These are phyloP conservation scores for Callocephalon fimbriatum DNA, from an alignment of 2,113 vertebrate species.

Conservation along the genomic window DNA sequence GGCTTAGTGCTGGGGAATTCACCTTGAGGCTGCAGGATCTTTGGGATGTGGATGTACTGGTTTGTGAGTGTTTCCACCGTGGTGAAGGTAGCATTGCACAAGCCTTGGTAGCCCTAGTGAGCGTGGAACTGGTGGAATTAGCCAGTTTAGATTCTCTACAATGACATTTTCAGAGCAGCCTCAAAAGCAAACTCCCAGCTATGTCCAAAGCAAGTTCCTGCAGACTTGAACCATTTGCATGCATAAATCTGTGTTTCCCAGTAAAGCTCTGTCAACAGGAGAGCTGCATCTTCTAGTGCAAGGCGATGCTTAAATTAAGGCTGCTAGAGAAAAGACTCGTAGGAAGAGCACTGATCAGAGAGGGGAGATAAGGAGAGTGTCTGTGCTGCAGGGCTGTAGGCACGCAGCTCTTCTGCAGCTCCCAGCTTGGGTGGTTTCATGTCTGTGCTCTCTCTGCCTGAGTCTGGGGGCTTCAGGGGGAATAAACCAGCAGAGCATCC, in stretches of 20 bases:
- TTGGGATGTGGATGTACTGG: background rate
- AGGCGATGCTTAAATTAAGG: background rate
- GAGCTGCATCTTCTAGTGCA: background rate
- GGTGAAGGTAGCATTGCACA: background rate
- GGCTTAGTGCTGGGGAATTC: accelerated
- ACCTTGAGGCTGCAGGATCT: background rate
- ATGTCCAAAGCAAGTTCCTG: background rate
- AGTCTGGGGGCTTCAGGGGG: background rate
- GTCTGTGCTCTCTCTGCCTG: background rate
- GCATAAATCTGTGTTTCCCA: background rate
- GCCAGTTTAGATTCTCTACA: background rate
- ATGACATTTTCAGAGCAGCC: background rate
- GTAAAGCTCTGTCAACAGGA: background rate
- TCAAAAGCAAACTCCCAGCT: background rate
- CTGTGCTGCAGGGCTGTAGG: background rate
- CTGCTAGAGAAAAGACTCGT: background rate
- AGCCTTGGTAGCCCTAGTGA: background rate
- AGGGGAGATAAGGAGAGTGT: background rate
- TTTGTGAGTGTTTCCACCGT: background rate
- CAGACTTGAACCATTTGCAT: background rate
- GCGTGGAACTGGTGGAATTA: background rate
- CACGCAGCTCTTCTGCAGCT: background rate
- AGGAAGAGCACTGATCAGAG: background rate
- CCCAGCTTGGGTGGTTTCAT: background rate
- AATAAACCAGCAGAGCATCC: background rate